Base-by-base conservation (phyloP, 2,113 vertebrate species). In the Peromyscus polionotus region DNA sequence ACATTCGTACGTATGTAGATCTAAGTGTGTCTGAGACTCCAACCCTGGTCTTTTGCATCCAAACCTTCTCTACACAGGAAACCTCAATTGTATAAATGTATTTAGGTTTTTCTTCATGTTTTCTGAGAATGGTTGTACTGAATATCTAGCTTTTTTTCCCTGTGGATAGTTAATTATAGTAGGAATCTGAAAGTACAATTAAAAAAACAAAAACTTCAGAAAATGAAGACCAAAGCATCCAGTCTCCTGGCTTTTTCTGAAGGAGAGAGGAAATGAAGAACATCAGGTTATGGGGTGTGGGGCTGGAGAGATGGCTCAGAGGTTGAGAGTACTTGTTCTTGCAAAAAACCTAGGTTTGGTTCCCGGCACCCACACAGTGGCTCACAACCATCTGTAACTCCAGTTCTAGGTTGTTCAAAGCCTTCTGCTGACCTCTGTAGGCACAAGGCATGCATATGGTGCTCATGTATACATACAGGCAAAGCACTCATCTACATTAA, bases 101-200 rank as follows among this genome's bases (percentile, higher is more conserved):
- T 17, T 91, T 94, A 17, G 11, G 3, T 92, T 70, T 95, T 59
- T 75, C 83, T 96, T 96, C 20, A 0, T 59, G 19, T 54, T 94
- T 95, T 22, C 61, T n/a, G 8, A 94, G 7, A 11, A 59, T 67
- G 84, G 33, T 59, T 81, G 7, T 68, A 10, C 59, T 1, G 1
- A 28, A 85, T 36, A 11, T 36, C 20, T 67, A 45, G 13, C 31
- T 16, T n/a, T n/a, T n/a, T n/a, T n/a, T n/a, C n/a, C 75, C 84
- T 76, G 0, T 61, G 61, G 77, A 33, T 81, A 8, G 11, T 80
- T 75, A 45, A 51, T 31, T 88, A 6, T 10, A 45, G 20, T 11
- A 54, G 51, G 3, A 14, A 0, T 51, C 65, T 92, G 42, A 88
- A 88, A 76, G 14, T 84, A 16, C 75, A 48, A 42, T 79, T 51